phyloP scores from a whole-genome alignment of 2,113 vertebrate species.

The Clupea harengus region DNA sequence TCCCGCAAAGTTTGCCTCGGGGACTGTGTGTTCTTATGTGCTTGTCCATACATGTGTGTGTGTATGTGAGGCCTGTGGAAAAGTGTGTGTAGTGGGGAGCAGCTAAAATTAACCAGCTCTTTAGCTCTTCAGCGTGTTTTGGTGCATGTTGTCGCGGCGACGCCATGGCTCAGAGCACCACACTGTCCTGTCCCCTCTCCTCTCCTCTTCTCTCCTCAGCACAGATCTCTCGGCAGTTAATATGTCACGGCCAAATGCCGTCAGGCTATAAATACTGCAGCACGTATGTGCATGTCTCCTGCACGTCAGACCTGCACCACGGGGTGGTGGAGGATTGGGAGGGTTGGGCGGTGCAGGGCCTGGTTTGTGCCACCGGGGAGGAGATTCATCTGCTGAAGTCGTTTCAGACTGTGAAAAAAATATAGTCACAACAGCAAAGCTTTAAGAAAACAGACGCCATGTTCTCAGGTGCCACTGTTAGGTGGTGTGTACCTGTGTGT shows the following conservation, averaged over 20 bases:
- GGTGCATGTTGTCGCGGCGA: slow-evolving; percentile 44
- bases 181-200: background rate
- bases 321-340: too few species aligned
- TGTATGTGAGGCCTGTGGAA: background rate
- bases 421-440: too few species aligned
- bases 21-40: slow-evolving; percentile 8
- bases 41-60: slow-evolving; percentile 24
- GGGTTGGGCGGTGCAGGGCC: background rate
- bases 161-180: background rate
- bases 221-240: too few species aligned
- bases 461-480: too few species aligned
- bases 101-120: slow-evolving; percentile 52
- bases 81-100: background rate
- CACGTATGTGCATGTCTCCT: slow-evolving; percentile 36
- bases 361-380: background rate
- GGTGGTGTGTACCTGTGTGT: too few species aligned
- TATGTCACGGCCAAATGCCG: slow-evolving; percentile 37
- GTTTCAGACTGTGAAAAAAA: background rate
- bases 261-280: slow-evolving; percentile 60
- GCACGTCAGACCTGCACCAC: slow-evolving; percentile 20
- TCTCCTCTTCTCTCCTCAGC: background rate
- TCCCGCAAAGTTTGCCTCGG: background rate
- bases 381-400: background rate
- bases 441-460: too few species aligned
- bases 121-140: slow-evolving; percentile 49